Base-by-base conservation (phyloP, 2,888 invertebrate species). In the Aspidapion aeneum region DNA sequence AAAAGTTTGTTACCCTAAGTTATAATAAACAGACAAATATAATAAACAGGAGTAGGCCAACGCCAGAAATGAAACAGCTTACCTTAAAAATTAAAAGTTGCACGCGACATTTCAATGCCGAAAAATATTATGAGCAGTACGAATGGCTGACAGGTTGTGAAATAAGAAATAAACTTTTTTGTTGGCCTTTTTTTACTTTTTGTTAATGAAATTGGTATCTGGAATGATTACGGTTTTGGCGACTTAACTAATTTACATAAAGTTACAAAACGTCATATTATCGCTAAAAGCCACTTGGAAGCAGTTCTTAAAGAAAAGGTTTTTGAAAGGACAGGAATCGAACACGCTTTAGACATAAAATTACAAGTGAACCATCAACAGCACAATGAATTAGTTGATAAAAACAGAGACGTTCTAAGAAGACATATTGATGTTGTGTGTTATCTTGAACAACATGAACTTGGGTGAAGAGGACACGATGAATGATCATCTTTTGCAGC, bases 371-470 rank as follows among this genome's bases (percentile, higher is more conserved):
- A 22, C 54, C 20, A 65, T 18, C 17, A 49, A 7, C 12, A 55
- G 56, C 69, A 72, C 62, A 72, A 73, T 58, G 62, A 71, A 64
- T 59, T 63, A 57, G 69, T 71, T 0, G 61, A 60, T 18, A 69
- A 68, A 62, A 72, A 72, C 62, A 55, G 69, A 52, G 59, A 69
- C 21, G 54, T 72, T 18, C 55, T 70, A 54, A 70, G 68, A 63
- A 57, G 66, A 54, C 64, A 71, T 21, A 72, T 72, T 18, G 71
- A 64, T 58, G 55, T 60, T 22, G 57, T 63, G 7, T 66, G 66
- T 56, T 68, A 56, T 61, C 61, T 68, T 7, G 62, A 61, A 5
- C n/a, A 60, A 64, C 66, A 70, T 21, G 69, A 58, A 18, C 57
- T 66, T 50, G 67, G 66, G 54, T 68, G 69, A 55, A 62, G 68